These are phyloP conservation scores for Scaptodrosophila lebanonensis DNA, from an alignment of 1,140 invertebrate genomes.

Conservation along the genomic window DNA sequence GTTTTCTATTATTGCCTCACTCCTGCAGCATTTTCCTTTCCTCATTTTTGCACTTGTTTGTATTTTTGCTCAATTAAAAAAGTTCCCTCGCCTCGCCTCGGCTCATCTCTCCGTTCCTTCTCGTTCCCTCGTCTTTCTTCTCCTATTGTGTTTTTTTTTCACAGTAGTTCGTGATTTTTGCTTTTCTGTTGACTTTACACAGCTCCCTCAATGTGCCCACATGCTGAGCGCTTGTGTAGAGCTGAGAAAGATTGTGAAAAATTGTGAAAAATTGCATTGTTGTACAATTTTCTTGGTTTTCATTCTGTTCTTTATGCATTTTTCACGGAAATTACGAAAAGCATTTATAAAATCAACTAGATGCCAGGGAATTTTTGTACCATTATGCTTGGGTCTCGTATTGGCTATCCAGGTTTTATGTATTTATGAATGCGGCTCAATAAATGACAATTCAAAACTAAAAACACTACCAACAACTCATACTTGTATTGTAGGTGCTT, in stretches of 20 bases:
- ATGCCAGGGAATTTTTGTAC: slow-evolving; percentile 2
- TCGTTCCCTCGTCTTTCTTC: slow-evolving; percentile 14
- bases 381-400: no score
- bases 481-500: no score
- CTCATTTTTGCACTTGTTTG: slow-evolving; percentile 67
- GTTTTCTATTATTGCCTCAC: slow-evolving; percentile 5
- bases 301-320: slow-evolving; percentile 46
- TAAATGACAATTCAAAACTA: no score
- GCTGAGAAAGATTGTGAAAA: slow-evolving; percentile 16
- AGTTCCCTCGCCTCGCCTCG: slow-evolving; percentile 11
- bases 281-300: slow-evolving; percentile 50
- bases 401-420: no score
- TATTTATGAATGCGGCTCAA: no score
- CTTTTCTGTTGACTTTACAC: slow-evolving; percentile 50
- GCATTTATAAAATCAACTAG: slow-evolving; percentile 37
- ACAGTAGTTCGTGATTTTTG: slow-evolving; percentile 60
- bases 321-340: slow-evolving; percentile 60
- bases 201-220: slow-evolving; percentile 56
- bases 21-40: slow-evolving; percentile 8
- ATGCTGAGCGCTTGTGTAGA: slow-evolving; percentile 56
- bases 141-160: slow-evolving; percentile 19
- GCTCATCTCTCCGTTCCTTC: background rate
- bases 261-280: slow-evolving; percentile 53
- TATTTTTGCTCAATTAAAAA: slow-evolving; percentile 73
- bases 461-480: no score